Percentiles rank a stretch among this genome's conserved stretches.
Evolutionary conservation across 2,797 vertebrate genomes (phyloP).

Genomic region (Carcharodon carcharias): DNA sequence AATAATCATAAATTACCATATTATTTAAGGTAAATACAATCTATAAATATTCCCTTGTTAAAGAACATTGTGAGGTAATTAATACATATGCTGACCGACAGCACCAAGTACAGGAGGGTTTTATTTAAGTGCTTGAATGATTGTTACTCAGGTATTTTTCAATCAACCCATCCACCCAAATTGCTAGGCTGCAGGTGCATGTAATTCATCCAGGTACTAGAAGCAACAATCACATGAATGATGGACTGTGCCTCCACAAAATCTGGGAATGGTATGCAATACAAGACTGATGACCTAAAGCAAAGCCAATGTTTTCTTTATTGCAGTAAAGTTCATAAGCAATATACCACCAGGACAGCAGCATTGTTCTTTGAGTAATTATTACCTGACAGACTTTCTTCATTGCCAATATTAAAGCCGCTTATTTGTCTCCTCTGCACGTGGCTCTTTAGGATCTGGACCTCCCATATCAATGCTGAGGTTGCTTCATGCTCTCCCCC

Average conservation of each 20-base stretch:
- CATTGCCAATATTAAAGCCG: conserved; percentile 13
- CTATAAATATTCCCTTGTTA: background rate
- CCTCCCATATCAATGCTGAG: background rate
- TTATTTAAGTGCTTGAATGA: conserved; percentile 29
- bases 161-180: conserved; percentile 1
- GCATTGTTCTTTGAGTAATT: conserved; percentile 29
- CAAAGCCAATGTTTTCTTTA: background rate
- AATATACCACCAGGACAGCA: background rate
- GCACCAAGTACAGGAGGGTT: background rate
- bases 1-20: background rate
- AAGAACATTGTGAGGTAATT: background rate
- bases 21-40: background rate
- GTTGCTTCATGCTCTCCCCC: background rate
- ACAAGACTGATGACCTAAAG: background rate
- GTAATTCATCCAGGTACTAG: background rate
- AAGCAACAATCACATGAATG: conserved; percentile 28
- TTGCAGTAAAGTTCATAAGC: background rate
- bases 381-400: background rate
- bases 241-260: background rate
- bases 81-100: background rate
- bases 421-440: background rate
- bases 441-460: background rate
- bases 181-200: conserved; percentile 20
- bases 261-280: background rate
- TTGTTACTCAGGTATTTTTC: background rate